Percentiles rank a stretch among this genome's conserved stretches.
These are phyloP conservation scores for Dinocampus coccinellae DNA, from an alignment of 2,888 invertebrate species.

Conservation along the genomic window DNA sequence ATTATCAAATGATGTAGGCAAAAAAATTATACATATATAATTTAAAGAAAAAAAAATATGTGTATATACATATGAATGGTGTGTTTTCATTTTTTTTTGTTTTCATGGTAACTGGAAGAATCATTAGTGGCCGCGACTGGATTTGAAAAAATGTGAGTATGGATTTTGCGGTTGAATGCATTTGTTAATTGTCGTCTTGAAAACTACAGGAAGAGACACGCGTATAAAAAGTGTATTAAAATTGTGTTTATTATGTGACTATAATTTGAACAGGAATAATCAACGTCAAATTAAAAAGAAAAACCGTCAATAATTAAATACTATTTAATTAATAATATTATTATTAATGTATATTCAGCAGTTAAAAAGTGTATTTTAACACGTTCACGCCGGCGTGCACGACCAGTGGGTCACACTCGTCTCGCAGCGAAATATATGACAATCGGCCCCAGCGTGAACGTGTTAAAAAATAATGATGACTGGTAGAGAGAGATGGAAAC, in stretches of 20 bases:
- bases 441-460: no score
- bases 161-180: constrained; percentile 58
- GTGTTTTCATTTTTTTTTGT: constrained; percentile 36
- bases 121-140: constrained; percentile 54
- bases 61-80: constrained; percentile 38
- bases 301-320: constrained; percentile 1
- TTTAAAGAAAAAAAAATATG: no score
- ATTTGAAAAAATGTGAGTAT: constrained; percentile 61
- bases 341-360: neutral
- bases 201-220: constrained; percentile 55
- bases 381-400: no score
- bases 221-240: neutral
- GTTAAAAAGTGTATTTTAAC: neutral
- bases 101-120: constrained; percentile 48
- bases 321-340: neutral
- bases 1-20: constrained; percentile 35
- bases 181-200: constrained; percentile 64
- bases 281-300: neutral
- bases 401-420: no score
- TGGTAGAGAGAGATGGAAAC: neutral
- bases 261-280: neutral
- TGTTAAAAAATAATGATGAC: neutral
- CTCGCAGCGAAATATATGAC: no score
- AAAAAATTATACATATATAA: constrained; percentile 26
- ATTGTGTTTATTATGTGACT: neutral